A percentile compares a stretch with the other conserved stretches of the same genome.
These are phyloP conservation scores for Loripinus fragilis DNA, from an alignment of 2,888 invertebrate genomes.

Conservation along the genomic window DNA sequence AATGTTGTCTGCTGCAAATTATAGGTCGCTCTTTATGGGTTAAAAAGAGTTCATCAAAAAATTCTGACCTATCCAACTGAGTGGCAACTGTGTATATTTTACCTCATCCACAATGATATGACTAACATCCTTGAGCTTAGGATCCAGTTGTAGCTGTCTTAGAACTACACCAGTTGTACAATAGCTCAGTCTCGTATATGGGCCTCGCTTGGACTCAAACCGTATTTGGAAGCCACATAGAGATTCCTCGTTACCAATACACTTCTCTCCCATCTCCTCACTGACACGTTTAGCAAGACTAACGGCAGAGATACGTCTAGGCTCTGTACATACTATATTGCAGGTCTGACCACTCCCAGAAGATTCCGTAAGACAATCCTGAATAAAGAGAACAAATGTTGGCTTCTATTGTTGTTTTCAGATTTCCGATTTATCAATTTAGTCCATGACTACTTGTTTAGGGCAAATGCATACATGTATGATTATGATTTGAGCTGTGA, in stretches of 20 bases:
- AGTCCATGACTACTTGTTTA: too few species aligned
- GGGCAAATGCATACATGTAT: too few species aligned
- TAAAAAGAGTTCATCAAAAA: too few species aligned
- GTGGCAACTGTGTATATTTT: too few species aligned
- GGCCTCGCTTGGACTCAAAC: constrained; percentile 76
- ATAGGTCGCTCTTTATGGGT: too few species aligned
- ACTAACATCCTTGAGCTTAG: constrained; percentile 70
- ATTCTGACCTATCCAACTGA: too few species aligned
- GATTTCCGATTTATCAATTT: too few species aligned
- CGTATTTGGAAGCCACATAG: constrained; percentile 78
- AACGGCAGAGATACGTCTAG: constrained; percentile 80
- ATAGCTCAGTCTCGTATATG: constrained; percentile 85
- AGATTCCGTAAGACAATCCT: neutral
- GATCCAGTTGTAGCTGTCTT: constrained; percentile 90
- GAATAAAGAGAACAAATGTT: too few species aligned
- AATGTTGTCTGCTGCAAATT: too few species aligned
- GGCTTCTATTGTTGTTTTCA: too few species aligned
- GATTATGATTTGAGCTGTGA: too few species aligned
- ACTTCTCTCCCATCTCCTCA: constrained; percentile 78
- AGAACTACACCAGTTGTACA: constrained; percentile 96
- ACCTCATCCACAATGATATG: constrained; percentile 82
- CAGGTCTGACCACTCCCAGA: constrained; percentile 55
- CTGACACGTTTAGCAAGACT: constrained; percentile 80
- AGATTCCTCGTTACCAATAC: constrained; percentile 62
- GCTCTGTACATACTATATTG: constrained; percentile 80